Conservation (phyloP, 2,888 invertebrate species). For the Argyresthia albistria region DNA sequence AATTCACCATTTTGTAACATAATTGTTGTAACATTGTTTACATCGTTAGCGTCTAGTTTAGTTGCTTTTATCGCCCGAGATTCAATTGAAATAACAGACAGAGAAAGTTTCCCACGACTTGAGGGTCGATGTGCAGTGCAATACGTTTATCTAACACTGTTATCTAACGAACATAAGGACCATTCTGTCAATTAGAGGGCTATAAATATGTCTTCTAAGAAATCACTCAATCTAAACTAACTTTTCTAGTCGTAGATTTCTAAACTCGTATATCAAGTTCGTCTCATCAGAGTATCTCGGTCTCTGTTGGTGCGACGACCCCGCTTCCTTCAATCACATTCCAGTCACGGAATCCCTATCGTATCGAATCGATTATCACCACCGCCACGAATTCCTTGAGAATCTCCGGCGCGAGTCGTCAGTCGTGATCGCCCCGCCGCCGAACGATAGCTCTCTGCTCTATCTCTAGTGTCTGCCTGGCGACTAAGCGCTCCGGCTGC, state of each 20-base stretch:
- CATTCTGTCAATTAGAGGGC: neutral
- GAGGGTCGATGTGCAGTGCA: slow-evolving; percentile 12
- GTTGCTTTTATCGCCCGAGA: slow-evolving; percentile 15
- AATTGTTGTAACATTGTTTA: neutral
- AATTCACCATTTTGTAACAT: neutral
- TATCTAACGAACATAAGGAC: slow-evolving; percentile 15
- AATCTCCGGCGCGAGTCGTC: neutral
- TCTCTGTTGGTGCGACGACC: slow-evolving; percentile 10
- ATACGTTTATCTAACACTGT: slow-evolving; percentile 22
- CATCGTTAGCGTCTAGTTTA: slow-evolving; percentile 11
- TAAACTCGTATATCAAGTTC: neutral
- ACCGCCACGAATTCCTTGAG: slow-evolving; percentile 4
- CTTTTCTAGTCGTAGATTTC: neutral
- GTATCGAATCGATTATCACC: slow-evolving; percentile 38
- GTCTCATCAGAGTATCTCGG: neutral
- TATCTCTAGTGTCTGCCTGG: neutral
- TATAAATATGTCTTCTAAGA: too few species aligned
- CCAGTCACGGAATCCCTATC: slow-evolving; percentile 11
- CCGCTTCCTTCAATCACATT: slow-evolving; percentile 6
- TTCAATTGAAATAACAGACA: slow-evolving; percentile 18
- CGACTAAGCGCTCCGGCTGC: neutral
- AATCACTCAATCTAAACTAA: neutral
- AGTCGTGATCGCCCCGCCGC: slow-evolving; percentile 8
- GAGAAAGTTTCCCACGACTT: slow-evolving; percentile 40
- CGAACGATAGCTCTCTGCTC: neutral